phyloP scores from a whole-genome alignment of 2,797 vertebrate species.

The Trichosurus vulpecula region DNA sequence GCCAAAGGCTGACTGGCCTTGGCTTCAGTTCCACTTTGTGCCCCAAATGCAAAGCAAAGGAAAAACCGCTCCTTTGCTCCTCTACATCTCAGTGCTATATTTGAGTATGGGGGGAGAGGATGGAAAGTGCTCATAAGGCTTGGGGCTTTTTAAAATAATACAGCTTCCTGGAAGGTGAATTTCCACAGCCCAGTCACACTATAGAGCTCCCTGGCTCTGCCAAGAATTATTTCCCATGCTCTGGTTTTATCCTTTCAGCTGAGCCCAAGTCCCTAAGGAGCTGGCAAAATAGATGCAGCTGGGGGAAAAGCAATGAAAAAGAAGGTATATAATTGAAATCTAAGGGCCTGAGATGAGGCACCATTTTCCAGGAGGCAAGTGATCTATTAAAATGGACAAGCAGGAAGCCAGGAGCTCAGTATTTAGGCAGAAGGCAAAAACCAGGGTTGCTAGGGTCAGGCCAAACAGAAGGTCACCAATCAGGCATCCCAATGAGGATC shows the following conservation, averaged over 20 bases:
- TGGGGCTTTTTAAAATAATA: neutral
- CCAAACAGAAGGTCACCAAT: neutral
- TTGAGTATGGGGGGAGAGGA: neutral
- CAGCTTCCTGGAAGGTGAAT: neutral
- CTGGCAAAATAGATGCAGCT: conserved; percentile 78
- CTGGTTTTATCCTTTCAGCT: conserved; percentile 83
- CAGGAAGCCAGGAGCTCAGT: neutral
- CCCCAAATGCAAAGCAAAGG: neutral
- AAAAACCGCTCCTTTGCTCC: neutral
- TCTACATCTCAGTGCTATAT: neutral
- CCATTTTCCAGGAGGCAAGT: neutral
- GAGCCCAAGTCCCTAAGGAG: conserved; percentile 81
- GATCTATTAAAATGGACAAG: neutral
- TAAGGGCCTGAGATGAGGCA: neutral
- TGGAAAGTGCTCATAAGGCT: neutral
- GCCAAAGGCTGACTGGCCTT: neutral
- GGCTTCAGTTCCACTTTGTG: neutral
- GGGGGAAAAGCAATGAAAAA: conserved; percentile 42
- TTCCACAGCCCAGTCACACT: neutral
- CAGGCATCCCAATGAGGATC: neutral
- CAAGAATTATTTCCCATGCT: conserved; percentile 82
- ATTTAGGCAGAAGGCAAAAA: neutral
- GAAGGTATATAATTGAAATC: neutral
- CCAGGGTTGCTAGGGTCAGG: neutral
- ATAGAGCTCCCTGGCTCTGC: neutral